A percentile compares a stretch with the other conserved stretches of the same genome.
Conservation (phyloP, 2,113 vertebrate species). For the Malurus alboscapulatus region DNA sequence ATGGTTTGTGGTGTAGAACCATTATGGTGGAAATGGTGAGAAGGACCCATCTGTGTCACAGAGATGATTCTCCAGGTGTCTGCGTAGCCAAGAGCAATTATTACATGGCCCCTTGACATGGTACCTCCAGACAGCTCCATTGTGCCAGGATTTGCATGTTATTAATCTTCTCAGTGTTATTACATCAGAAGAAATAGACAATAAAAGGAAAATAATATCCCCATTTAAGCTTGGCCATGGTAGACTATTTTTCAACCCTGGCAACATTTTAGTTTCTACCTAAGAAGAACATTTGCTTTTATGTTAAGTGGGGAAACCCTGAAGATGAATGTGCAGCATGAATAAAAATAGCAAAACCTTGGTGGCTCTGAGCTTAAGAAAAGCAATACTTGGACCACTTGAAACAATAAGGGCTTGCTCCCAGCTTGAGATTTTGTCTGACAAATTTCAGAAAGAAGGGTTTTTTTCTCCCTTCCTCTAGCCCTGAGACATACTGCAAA, state of each 20-base stretch:
- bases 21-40: not conserved
- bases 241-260: not conserved
- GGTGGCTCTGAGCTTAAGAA: not conserved
- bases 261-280: not conserved
- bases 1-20: not conserved
- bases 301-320: not conserved
- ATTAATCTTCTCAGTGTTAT: slow-evolving; percentile 14
- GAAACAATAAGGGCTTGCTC: slow-evolving; percentile 18
- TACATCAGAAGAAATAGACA: not conserved
- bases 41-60: not conserved
- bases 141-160: slow-evolving; percentile 38
- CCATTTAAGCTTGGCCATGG: not conserved
- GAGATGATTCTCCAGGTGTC: slow-evolving; percentile 7
- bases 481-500: slow-evolving; percentile 21
- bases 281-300: slow-evolving; percentile 5
- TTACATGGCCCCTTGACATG: not conserved
- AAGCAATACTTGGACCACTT: not conserved
- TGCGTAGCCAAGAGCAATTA: not conserved
- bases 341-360: slow-evolving; percentile 14
- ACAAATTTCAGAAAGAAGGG: slow-evolving; percentile 43
- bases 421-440: slow-evolving; percentile 34
- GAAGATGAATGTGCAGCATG: not conserved
- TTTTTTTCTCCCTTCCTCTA: not conserved
- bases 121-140: slow-evolving; percentile 11
- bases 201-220: slow-evolving; percentile 7